phyloP scores from a whole-genome alignment of 2,113 vertebrate species.

The Gambusia affinis region DNA sequence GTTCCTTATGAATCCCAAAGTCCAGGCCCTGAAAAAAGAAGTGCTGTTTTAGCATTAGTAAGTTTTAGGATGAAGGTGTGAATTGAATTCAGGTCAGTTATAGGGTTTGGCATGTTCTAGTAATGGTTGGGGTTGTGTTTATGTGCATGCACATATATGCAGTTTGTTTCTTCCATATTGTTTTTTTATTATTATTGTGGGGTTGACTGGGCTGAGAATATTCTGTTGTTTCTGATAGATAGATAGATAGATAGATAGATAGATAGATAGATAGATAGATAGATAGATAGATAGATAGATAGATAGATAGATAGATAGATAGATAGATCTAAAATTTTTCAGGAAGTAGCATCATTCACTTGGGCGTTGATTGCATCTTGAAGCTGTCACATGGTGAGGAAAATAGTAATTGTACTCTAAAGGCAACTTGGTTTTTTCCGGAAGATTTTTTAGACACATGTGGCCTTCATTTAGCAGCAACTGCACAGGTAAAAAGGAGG shows the following conservation, averaged over 20 bases:
- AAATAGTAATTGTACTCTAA: background rate
- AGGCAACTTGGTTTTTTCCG: background rate
- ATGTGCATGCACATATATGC: slow-evolving; percentile 5
- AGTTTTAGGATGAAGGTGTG: no score
- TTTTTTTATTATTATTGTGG: slow-evolving; percentile 58
- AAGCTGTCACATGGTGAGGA: background rate
- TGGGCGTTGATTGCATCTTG: background rate
- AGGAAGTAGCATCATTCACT: no score
- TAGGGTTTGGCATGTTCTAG: no score
- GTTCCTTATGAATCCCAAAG: no score
- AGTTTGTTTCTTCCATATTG: slow-evolving; percentile 51
- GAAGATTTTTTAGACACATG: no score
- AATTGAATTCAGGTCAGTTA: no score
- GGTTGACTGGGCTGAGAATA: slow-evolving; percentile 37
- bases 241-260: background rate
- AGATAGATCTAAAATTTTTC: slow-evolving; percentile 12
- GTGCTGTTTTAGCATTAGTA: no score
- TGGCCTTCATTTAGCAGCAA: no score
- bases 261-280: slow-evolving; percentile 2
- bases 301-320: background rate
- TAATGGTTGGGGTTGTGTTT: background rate
- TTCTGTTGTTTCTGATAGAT: slow-evolving; percentile 14
- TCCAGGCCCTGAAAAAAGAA: no score
- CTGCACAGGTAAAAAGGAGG: no score
- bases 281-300: background rate